Conservation (phyloP, 2,797 vertebrate genomes). For the Sebastes trivittatus region DNA sequence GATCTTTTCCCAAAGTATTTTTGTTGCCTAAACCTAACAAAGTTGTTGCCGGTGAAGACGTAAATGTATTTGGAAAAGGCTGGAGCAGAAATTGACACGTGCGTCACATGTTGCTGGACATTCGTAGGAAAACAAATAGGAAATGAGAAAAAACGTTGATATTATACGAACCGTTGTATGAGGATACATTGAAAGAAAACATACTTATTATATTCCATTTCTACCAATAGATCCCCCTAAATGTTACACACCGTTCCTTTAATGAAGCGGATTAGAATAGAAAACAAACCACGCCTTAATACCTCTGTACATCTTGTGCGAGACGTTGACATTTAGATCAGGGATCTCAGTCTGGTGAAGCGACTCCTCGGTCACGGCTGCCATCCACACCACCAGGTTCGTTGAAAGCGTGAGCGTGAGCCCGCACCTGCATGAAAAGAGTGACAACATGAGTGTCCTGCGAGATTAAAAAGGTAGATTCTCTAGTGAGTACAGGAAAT, state of each 20-base stretch:
- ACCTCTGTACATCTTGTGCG: conserved; percentile 58
- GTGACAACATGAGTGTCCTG: not conserved
- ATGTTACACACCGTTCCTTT: not conserved
- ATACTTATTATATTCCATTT: not conserved
- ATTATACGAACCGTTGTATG: too few species aligned
- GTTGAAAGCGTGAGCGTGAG: conserved; percentile 89
- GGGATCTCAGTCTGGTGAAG: conserved; percentile 84
- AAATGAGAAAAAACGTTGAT: too few species aligned
- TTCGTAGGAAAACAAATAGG: too few species aligned
- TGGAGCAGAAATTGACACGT: too few species aligned
- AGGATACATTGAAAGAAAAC: too few species aligned
- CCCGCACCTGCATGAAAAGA: conserved; percentile 83
- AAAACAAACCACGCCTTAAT: not conserved
- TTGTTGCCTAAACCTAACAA: too few species aligned
- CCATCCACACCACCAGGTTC: conserved; percentile 92
- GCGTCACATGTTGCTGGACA: too few species aligned
- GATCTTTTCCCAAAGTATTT: too few species aligned
- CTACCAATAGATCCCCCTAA: not conserved
- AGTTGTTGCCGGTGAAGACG: too few species aligned
- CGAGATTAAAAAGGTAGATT: not conserved
- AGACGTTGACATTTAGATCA: conserved; percentile 27
- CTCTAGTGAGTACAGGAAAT: not conserved
- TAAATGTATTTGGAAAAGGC: too few species aligned
- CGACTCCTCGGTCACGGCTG: conserved; percentile 90
- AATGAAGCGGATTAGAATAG: fast-evolving